These are phyloP conservation scores for Protobothrops mucrosquamatus DNA, from an alignment of 2,113 vertebrate species.

Conservation along the genomic window DNA sequence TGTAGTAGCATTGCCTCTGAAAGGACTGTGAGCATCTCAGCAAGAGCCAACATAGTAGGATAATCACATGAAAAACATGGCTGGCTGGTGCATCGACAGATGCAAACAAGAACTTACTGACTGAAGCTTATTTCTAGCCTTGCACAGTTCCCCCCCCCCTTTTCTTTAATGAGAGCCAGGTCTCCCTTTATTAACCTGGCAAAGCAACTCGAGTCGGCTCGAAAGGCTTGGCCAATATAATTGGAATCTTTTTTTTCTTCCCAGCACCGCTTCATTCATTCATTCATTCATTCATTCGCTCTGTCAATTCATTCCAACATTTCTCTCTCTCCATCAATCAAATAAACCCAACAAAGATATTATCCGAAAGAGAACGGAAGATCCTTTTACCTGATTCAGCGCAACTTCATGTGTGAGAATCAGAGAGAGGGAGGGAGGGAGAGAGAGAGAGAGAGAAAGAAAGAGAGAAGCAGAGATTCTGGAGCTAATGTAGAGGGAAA, in stretches of 20 bases:
- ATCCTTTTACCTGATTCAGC: slow-evolving; percentile 62
- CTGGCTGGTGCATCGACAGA: slow-evolving; percentile 72
- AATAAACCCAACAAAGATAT: background rate
- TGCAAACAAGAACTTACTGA: slow-evolving; percentile 74
- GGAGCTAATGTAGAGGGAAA: slow-evolving; percentile 18
- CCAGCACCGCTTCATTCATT: slow-evolving; percentile 15
- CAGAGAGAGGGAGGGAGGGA: background rate
- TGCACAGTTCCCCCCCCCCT: background rate
- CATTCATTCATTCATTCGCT: background rate
- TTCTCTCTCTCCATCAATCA: slow-evolving; percentile 29
- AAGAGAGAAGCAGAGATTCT: slow-evolving; percentile 50
- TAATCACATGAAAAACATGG: slow-evolving; percentile 76
- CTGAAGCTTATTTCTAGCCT: slow-evolving; percentile 60
- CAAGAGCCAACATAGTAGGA: slow-evolving; percentile 60
- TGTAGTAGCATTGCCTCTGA: slow-evolving; percentile 49
- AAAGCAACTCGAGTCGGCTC: slow-evolving; percentile 33
- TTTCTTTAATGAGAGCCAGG: background rate
- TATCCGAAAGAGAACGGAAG: slow-evolving; percentile 8
- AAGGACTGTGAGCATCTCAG: slow-evolving; percentile 67
- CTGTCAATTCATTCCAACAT: background rate
- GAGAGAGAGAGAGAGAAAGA: background rate
- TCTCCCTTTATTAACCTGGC: background rate
- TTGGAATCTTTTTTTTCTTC: slow-evolving; percentile 16
- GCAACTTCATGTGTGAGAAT: slow-evolving; percentile 46
- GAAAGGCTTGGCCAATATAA: slow-evolving; percentile 40